Percentiles rank a stretch among this genome's conserved stretches.
Evolutionary conservation across 2,888 invertebrate species (phyloP).

Genomic region (Leucania comma): DNA sequence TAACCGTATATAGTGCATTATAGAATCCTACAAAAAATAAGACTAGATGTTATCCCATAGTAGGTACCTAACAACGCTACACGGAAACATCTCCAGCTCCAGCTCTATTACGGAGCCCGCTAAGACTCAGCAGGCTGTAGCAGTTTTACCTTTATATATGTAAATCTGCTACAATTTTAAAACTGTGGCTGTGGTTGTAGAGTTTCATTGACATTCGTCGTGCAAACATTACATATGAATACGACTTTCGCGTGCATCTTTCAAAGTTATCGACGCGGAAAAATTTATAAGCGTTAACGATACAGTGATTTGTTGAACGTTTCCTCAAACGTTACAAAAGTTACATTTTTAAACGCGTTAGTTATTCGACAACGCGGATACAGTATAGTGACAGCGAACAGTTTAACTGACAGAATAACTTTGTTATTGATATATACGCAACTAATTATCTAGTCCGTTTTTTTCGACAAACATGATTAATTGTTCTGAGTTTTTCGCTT

Average conservation of each 20-base stretch:
- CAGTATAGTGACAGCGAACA: slow-evolving; percentile 16
- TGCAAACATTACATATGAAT: background rate
- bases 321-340: slow-evolving; percentile 34
- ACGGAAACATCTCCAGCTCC: too few relatives aligned
- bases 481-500: slow-evolving; percentile 27
- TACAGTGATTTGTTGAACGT: slow-evolving; percentile 38
- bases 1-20: too few relatives aligned
- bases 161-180: too few relatives aligned
- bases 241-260: slow-evolving; percentile 1
- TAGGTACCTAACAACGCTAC: too few relatives aligned
- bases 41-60: too few relatives aligned
- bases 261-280: slow-evolving; percentile 20
- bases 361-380: slow-evolving; percentile 48
- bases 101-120: too few relatives aligned
- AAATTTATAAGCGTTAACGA: slow-evolving; percentile 23
- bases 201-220: background rate
- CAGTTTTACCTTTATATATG: too few relatives aligned
- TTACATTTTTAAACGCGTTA: slow-evolving; percentile 4
- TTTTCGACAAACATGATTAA: slow-evolving; percentile 48
- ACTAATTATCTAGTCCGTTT: slow-evolving; percentile 32
- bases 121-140: too few relatives aligned
- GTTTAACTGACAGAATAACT: slow-evolving; percentile 26
- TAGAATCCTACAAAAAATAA: too few relatives aligned
- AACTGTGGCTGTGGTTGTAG: background rate
- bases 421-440: slow-evolving; percentile 37